These are phyloP conservation scores for Scomberomorus guttatus DNA, from an alignment of 2,797 vertebrate genomes.

Conservation along the genomic window DNA sequence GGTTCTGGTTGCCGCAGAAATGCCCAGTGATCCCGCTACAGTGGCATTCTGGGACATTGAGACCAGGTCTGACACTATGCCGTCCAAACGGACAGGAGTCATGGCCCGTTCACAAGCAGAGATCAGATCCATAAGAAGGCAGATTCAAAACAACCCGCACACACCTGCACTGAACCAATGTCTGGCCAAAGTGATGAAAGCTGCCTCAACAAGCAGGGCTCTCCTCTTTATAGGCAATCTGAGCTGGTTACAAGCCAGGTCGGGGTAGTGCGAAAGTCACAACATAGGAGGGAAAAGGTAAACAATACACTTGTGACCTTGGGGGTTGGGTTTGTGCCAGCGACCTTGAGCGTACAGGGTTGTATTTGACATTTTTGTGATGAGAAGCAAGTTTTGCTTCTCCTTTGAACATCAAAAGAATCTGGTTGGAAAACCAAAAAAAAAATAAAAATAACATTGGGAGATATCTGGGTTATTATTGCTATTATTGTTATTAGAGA, in stretches of 20 bases:
- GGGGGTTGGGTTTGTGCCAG: conserved; percentile 60
- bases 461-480: background rate
- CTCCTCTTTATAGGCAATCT: conserved; percentile 83
- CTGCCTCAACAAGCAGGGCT: conserved; percentile 4
- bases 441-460: no score
- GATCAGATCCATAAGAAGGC: conserved; percentile 70
- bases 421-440: conserved; percentile 2
- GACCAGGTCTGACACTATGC: conserved; percentile 76
- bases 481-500: conserved; percentile 2
- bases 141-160: background rate
- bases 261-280: conserved; percentile 85
- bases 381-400: conserved; percentile 31
- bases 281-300: conserved; percentile 81
- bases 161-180: background rate
- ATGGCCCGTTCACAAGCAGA: conserved; percentile 63
- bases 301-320: conserved; percentile 78
- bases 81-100: conserved; percentile 63
- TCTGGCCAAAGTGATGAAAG: conserved; percentile 2
- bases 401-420: conserved; percentile 69
- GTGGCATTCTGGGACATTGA: conserved; percentile 83
- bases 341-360: conserved; percentile 69
- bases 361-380: conserved; percentile 69
- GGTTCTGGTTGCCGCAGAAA: conserved; percentile 81
- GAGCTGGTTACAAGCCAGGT: conserved; percentile 77
- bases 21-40: conserved; percentile 53